A percentile compares a stretch with the other conserved stretches of the same genome.
phyloP scores from a whole-genome alignment of 2,797 vertebrate species.

The Danio tinwini region DNA sequence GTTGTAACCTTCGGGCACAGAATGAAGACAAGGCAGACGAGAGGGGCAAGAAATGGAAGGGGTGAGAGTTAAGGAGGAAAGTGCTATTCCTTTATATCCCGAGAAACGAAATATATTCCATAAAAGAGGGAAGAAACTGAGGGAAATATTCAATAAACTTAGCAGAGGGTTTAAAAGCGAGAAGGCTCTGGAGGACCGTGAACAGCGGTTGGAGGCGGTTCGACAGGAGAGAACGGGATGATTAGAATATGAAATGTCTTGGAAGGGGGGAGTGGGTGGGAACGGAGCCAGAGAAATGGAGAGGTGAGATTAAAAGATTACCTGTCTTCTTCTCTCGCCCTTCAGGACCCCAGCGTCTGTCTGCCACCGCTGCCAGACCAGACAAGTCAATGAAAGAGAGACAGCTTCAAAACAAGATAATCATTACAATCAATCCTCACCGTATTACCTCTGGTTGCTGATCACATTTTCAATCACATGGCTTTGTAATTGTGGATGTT shows the following conservation, averaged over 20 bases:
- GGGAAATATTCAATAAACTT: conserved; percentile 76
- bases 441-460: conserved; percentile 16
- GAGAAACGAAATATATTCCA: conserved; percentile 53
- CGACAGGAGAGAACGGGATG: conserved; percentile 57
- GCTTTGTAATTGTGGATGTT: conserved; percentile 13
- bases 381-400: conserved; percentile 50
- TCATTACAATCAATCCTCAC: conserved; percentile 47
- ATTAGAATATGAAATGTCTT: conserved; percentile 81
- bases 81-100: conserved; percentile 66
- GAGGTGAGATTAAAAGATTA: conserved; percentile 80
- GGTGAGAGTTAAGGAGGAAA: conserved; percentile 57
- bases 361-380: conserved; percentile 54
- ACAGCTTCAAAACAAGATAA: conserved; percentile 32
- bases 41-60: conserved; percentile 65
- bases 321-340: conserved; percentile 71
- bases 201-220: conserved; percentile 59
- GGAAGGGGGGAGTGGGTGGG: conserved; percentile 68
- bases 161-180: conserved; percentile 20
- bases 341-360: conserved; percentile 63
- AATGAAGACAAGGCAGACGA: conserved; percentile 52
- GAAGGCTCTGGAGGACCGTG: conserved; percentile 25
- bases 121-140: conserved; percentile 34
- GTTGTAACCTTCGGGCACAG: conserved; percentile 84
- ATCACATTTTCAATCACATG: conserved; percentile 33
- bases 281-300: conserved; percentile 70